These are phyloP conservation scores for Leptodactylus fuscus DNA, from an alignment of 2,113 vertebrate genomes.

Conservation along the genomic window DNA sequence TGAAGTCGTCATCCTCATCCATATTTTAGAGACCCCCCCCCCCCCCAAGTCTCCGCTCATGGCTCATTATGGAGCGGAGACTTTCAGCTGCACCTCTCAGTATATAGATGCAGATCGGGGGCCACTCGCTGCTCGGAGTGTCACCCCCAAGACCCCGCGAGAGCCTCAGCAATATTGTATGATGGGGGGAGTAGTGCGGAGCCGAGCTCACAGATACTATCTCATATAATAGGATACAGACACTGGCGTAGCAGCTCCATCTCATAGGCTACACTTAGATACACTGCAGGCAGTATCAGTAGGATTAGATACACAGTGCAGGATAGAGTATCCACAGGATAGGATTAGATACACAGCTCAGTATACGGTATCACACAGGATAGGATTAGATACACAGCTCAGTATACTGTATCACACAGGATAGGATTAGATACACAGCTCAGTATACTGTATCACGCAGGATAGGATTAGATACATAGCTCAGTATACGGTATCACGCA, in stretches of 20 bases:
- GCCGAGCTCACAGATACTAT: too few relatives aligned
- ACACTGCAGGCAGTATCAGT: too few relatives aligned
- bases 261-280: too few relatives aligned
- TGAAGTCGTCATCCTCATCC: conserved; percentile 32
- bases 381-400: background rate
- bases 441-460: too few relatives aligned
- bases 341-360: too few relatives aligned
- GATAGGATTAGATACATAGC: background rate
- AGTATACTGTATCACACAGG: background rate
- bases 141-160: background rate
- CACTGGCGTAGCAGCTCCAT: too few relatives aligned
- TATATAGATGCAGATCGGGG: background rate
- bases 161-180: background rate
- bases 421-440: too few relatives aligned
- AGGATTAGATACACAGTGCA: too few relatives aligned
- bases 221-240: too few relatives aligned
- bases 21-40: conserved; percentile 8
- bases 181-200: background rate
- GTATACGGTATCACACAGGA: too few relatives aligned
- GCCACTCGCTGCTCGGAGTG: background rate
- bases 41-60: background rate
- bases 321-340: too few relatives aligned
- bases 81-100: background rate
- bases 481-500: background rate
- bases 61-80: background rate